Evolutionary conservation across 2,888 invertebrate genomes (phyloP), one percentile per base, ranked within the genome.

Genomic region (Acrobasis suavella): DNA sequence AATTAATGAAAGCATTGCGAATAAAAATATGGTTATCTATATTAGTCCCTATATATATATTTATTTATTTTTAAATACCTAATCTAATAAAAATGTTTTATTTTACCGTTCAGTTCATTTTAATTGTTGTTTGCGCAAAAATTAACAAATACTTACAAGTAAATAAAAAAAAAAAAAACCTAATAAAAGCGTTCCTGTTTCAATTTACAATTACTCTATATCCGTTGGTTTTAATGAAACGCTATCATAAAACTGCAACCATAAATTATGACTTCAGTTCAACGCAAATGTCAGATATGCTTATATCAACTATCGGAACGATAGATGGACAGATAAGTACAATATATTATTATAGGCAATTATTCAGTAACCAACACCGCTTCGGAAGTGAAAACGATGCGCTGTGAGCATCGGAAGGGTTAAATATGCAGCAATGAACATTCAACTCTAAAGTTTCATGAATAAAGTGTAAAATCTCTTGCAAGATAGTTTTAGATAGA

Each of bases 341-440:
- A 73, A 77, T 75, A 72, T 75, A 78, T 76, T 74, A 78, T 81
- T 80, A 81, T 64, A 77, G 73, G 73, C 77, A 80, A 84, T 84
- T 83, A 80, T 77, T 76, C 38, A 39, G 39, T 55, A 39, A 55
- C 55, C 38, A 42, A 12, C 51, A 17, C 56, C 14, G 39, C 1
- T 15, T 56, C 56, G 56, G 56, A 46, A 56, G 56, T 56, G n/a
- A 42, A 22, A 22, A 39, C 56, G 56, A 56, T 56, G 42, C 65
- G 62, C 68, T 61, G 58, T 38, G 59, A 46, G 64, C 68, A 65
- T 64, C 63, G 58, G 64, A 67, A 54, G 67, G 67, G 72, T 70
- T 69, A 65, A 66, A 32, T 22, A 38, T 14, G 1, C 2, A 1
- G 10, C 56, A 49, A n/a, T 14, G 2, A 0, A 69, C 63, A 50